Conservation (phyloP, 2,113 vertebrate genomes). For the Nerophis lumbriciformis region DNA sequence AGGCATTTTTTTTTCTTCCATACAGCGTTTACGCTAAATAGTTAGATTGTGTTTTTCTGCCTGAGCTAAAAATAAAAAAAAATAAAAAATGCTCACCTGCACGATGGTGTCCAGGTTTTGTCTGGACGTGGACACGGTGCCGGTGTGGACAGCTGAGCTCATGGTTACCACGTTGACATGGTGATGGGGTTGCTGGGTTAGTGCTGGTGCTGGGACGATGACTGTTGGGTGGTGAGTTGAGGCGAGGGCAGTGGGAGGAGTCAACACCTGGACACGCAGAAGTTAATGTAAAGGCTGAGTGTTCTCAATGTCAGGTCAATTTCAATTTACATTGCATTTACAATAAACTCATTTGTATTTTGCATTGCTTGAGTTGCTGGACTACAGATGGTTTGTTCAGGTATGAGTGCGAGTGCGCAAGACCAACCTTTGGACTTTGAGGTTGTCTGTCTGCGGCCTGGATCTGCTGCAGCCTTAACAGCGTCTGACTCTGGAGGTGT, state of each 20-base stretch:
- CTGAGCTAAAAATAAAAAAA: neutral
- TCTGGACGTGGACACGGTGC: slow-evolving; percentile 91
- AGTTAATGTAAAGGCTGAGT: neutral
- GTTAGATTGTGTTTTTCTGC: neutral
- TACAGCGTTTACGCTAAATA: too few species aligned
- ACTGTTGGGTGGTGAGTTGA: slow-evolving; percentile 94
- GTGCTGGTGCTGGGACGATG: slow-evolving; percentile 87
- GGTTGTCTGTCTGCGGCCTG: slow-evolving; percentile 76
- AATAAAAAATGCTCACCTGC: slow-evolving; percentile 73
- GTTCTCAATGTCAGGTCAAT: neutral
- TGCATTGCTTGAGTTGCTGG: neutral
- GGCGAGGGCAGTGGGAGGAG: slow-evolving; percentile 76
- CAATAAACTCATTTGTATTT: neutral
- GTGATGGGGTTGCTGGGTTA: slow-evolving; percentile 83
- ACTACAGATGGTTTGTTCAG: neutral
- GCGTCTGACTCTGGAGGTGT: slow-evolving; percentile 77
- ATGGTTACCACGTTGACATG: slow-evolving; percentile 95
- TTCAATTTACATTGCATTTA: neutral
- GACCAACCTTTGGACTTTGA: slow-evolving; percentile 81
- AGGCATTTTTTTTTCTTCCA: too few species aligned
- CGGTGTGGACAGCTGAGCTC: slow-evolving; percentile 88
- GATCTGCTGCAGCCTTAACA: slow-evolving; percentile 78
- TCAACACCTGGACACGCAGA: slow-evolving; percentile 72
- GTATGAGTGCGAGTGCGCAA: neutral
- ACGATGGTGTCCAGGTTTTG: slow-evolving; percentile 99